Conservation (phyloP, 1,140 invertebrate species). For the Diabrotica virgifera region DNA sequence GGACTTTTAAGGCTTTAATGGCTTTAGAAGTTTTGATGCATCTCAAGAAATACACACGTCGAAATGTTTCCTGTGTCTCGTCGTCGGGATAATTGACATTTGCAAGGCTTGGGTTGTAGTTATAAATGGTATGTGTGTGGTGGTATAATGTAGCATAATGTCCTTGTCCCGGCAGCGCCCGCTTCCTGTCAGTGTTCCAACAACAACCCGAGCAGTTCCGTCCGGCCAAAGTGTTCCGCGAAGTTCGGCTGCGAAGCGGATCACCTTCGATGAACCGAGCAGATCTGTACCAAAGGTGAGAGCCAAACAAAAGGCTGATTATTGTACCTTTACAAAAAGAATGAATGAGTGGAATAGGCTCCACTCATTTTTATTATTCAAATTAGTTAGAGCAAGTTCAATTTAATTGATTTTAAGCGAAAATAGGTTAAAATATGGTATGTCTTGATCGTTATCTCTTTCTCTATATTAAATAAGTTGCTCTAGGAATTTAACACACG, state of each 20-base stretch:
- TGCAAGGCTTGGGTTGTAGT: constrained; percentile 20
- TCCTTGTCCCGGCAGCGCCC: constrained; percentile 46
- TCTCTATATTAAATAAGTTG: no score
- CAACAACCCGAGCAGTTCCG: not conserved
- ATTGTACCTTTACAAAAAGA: no score
- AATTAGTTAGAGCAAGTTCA: no score
- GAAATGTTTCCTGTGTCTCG: constrained; percentile 17
- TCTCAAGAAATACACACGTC: not conserved
- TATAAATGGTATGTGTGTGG: constrained; percentile 32
- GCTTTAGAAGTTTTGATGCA: not conserved
- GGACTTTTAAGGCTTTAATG: no score
- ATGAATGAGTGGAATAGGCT: no score
- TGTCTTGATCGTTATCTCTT: no score
- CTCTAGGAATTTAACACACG: no score
- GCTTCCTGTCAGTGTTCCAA: constrained; percentile 40
- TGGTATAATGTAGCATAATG: constrained; percentile 44
- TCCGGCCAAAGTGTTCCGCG: constrained; percentile 30
- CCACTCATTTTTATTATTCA: no score
- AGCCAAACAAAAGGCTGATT: not conserved
- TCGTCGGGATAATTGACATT: constrained; percentile 4
- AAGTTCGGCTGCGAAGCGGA: constrained; percentile 50
- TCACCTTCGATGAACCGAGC: constrained; percentile 47
- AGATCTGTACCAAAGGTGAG: constrained; percentile 48
- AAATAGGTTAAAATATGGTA: no score
- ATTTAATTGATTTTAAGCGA: no score